These are phyloP conservation scores for Hydrotaea cyrtoneurina DNA, from an alignment of 2,888 invertebrate species.

Conservation along the genomic window DNA sequence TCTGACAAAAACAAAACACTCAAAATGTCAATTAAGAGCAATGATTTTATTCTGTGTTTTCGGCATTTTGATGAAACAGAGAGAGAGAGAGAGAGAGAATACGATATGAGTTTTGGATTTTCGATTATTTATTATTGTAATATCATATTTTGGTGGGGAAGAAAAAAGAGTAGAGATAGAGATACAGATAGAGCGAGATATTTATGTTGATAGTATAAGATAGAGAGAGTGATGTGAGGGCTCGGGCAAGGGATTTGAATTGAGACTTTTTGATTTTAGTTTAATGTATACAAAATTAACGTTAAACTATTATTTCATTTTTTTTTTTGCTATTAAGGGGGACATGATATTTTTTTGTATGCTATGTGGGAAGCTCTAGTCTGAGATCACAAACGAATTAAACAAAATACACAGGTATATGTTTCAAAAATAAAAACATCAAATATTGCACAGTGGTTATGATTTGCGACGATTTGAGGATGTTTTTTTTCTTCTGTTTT, in stretches of 20 bases:
- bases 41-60: constrained; percentile 40
- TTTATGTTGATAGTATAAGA: constrained; percentile 33
- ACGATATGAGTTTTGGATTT: constrained; percentile 65
- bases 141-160: constrained; percentile 54
- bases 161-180: constrained; percentile 53
- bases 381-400: constrained; percentile 50
- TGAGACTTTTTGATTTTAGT: constrained; percentile 50
- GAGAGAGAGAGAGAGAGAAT: constrained; percentile 12
- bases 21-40: constrained; percentile 37
- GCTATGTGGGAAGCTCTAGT: constrained; percentile 47
- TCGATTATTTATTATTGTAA: constrained; percentile 53
- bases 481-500: not conserved
- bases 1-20: constrained; percentile 36
- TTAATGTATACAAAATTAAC: constrained; percentile 53
- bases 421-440: constrained; percentile 42
- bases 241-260: constrained; percentile 67
- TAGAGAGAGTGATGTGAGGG: constrained; percentile 67
- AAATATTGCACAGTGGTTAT: constrained; percentile 33
- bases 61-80: constrained; percentile 36
- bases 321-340: constrained; percentile 23
- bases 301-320: constrained; percentile 33
- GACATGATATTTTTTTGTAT: too few relatives aligned
- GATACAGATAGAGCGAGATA: constrained; percentile 43
- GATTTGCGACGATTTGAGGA: not conserved
- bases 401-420: constrained; percentile 40